Conservation (phyloP, 2,113 vertebrate species). For the Pterocles burchelli region DNA sequence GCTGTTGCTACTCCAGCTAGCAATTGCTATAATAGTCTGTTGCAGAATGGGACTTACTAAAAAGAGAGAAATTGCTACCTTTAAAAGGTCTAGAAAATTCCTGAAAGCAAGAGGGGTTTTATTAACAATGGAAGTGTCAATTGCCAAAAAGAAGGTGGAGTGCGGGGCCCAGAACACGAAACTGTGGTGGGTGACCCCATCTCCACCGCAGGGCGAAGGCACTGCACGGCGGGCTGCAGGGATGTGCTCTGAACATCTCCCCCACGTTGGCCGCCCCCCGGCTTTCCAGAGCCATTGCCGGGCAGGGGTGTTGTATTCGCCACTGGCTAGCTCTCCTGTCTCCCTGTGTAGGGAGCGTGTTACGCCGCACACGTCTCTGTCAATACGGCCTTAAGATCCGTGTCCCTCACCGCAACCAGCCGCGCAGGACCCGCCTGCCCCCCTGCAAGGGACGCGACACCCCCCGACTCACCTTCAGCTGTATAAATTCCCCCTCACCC, state of each 20-base stretch:
- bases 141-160: not conserved
- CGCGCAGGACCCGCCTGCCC: not conserved
- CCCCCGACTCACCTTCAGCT: accelerated
- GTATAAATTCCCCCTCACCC: accelerated
- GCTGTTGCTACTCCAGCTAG: not conserved
- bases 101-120: no score
- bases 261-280: accelerated
- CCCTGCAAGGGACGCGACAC: accelerated
- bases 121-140: accelerated
- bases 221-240: not conserved
- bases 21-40: accelerated
- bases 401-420: not conserved
- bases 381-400: accelerated
- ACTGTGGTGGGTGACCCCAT: accelerated
- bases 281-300: not conserved
- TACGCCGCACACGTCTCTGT: accelerated
- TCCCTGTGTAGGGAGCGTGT: accelerated
- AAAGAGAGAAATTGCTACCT: not conserved
- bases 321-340: no score
- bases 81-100: not conserved
- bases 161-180: not conserved
- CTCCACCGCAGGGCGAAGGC: accelerated
- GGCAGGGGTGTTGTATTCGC: accelerated
- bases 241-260: accelerated
- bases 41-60: accelerated